Conservation (phyloP, 2,797 vertebrate species). For the Zenarchopterus dispar region DNA sequence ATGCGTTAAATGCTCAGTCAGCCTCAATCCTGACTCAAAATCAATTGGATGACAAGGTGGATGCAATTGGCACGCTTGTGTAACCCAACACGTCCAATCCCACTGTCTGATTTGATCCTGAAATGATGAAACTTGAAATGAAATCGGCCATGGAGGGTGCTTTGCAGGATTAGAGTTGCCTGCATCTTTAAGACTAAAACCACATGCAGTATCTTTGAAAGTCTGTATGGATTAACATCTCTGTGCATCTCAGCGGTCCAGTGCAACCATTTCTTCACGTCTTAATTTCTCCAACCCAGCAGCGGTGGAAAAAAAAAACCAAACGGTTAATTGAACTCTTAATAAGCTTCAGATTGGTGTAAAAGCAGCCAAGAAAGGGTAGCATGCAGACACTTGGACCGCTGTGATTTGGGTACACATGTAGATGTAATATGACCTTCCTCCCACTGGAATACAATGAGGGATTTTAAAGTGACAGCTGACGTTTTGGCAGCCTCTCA, state of each 20-base stretch:
- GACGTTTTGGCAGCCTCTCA: slow-evolving; percentile 54
- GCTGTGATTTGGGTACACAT: slow-evolving; percentile 59
- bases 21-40: neutral
- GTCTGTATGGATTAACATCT: slow-evolving; percentile 56
- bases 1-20: slow-evolving; percentile 19
- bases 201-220: slow-evolving; percentile 44
- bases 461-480: slow-evolving; percentile 77
- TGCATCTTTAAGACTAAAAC: slow-evolving; percentile 51
- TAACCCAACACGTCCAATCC: slow-evolving; percentile 14
- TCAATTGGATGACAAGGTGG: slow-evolving; percentile 16
- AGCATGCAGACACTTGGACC: slow-evolving; percentile 24
- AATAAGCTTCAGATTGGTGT: slow-evolving; percentile 1
- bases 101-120: slow-evolving; percentile 50
- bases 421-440: slow-evolving; percentile 65
- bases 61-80: slow-evolving; percentile 7
- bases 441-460: slow-evolving; percentile 63
- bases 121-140: slow-evolving; percentile 8
- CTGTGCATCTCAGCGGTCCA: slow-evolving; percentile 49
- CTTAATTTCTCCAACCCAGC: slow-evolving; percentile 12
- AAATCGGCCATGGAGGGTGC: slow-evolving; percentile 26
- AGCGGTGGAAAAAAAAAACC: neutral
- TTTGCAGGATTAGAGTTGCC: slow-evolving; percentile 60
- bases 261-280: neutral
- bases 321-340: slow-evolving; percentile 5
- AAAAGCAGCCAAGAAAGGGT: slow-evolving; percentile 8